Evolutionary conservation across 2,888 invertebrate species (phyloP).

Genomic region (Pasiphila rectangulata): DNA sequence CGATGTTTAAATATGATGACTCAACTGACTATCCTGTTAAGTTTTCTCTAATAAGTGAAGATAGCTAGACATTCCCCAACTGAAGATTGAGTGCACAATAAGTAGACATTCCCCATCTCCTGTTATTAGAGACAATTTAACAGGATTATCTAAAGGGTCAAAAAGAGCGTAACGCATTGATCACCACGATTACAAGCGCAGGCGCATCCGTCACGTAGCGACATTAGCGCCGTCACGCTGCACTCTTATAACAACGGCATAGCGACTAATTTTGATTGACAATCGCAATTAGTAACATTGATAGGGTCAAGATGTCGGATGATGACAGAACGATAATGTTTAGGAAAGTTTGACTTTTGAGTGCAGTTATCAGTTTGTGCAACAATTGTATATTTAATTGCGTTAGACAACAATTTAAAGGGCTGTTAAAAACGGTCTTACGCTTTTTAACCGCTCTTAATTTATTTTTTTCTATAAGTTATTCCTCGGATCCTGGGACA

Average conservation of each 20-base stretch:
- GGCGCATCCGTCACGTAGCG: slow-evolving; percentile 27
- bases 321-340: slow-evolving; percentile 17
- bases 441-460: no score
- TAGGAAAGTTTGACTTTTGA: slow-evolving; percentile 21
- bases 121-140: slow-evolving; percentile 18
- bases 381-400: neutral
- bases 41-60: no score
- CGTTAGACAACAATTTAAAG: neutral
- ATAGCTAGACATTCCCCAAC: no score
- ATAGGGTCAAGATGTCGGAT: slow-evolving; percentile 32
- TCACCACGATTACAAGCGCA: slow-evolving; percentile 26
- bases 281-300: slow-evolving; percentile 6
- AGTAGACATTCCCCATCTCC: neutral
- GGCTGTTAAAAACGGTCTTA: no score
- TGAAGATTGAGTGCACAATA: no score
- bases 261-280: slow-evolving; percentile 12
- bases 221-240: slow-evolving; percentile 18
- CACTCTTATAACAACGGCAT: slow-evolving; percentile 7
- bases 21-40: no score
- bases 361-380: neutral
- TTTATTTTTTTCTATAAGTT: no score
- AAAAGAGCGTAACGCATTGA: slow-evolving; percentile 34
- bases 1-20: no score
- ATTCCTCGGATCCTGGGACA: no score
- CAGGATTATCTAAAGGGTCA: slow-evolving; percentile 32